phyloP scores from a whole-genome alignment of 1,140 invertebrate species.

The Hyphantria cunea region DNA sequence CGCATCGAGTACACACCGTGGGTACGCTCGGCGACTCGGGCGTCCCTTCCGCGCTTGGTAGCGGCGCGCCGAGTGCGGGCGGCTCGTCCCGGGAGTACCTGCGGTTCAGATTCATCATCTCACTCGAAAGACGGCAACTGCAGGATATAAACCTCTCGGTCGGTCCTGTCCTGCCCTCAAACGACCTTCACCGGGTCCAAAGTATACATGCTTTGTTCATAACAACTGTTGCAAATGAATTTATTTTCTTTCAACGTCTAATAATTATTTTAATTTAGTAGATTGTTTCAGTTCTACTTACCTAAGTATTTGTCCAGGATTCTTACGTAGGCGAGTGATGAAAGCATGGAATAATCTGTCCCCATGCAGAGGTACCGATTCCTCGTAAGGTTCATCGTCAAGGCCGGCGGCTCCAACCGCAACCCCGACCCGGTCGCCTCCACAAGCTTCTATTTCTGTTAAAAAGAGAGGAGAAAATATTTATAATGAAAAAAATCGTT shows the following conservation, averaged over 20 bases:
- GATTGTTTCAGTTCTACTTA: conserved; percentile 51
- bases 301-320: conserved; percentile 92
- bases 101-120: too few relatives aligned
- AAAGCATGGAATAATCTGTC: conserved; percentile 92
- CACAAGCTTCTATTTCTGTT: conserved; percentile 53
- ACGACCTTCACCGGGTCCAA: too few relatives aligned
- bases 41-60: conserved; percentile 52
- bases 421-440: conserved; percentile 34
- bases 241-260: too few relatives aligned
- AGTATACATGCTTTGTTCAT: too few relatives aligned
- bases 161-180: too few relatives aligned
- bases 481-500: too few relatives aligned
- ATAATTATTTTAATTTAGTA: too few relatives aligned
- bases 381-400: conserved; percentile 86
- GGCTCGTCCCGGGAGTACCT: conserved; percentile 87
- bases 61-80: conserved; percentile 85
- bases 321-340: conserved; percentile 86
- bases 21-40: conserved; percentile 60
- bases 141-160: too few relatives aligned
- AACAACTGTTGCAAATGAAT: too few relatives aligned
- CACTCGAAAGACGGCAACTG: too few relatives aligned
- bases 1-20: conserved; percentile 87
- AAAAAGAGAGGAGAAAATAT: conserved; percentile 5
- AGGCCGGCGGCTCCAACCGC: conserved; percentile 33
- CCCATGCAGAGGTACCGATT: conserved; percentile 88